Base-by-base conservation (phyloP, 2,888 invertebrate genomes). In the Erpobdella octoculata region DNA sequence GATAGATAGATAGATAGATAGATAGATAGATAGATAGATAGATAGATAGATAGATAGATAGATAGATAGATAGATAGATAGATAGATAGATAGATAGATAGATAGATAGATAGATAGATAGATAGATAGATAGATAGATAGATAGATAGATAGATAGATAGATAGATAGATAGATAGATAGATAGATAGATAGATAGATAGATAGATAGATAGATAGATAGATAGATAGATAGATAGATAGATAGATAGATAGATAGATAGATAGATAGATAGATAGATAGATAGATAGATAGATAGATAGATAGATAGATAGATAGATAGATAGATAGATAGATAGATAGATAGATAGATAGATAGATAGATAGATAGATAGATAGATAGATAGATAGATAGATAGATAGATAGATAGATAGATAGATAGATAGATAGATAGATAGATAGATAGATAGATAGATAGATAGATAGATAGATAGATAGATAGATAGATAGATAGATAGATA, bases 1-100 rank as follows among this genome's bases (percentile, higher is more conserved):
- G 46, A 46, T 46, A 68, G 46, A 8, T 41, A 65, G 46, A 21
- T 25, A 69, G 48, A 31, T 2, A 21, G 69, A 69, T n/a, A 69
- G 48, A 28, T 28, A 35, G 68, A 38, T 46, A 6, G 68, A 21
- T n/a, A n/a, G 28, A 15, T 6, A 35, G 21, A 46, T 25, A 68
- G 53, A 68, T 15, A 68, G 68, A 21, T 28, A 46, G 46, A 46
- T 46, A 68, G 46, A 8, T 41, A 65, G 46, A 21, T 25, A 69
- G 48, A 31, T 2, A 21, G 69, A 69, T n/a, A 69, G 48, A 28
- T 28, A 35, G 68, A 38, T 46, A 6, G 68, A 21, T n/a, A n/a
- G 28, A 15, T 6, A 35, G 21, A 46, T 25, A 68, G 53, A 68
- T 15, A 68, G 68, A 21, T 28, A 46, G 46, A 46, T 46, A 68